These are phyloP conservation scores for Andrena marginata DNA, from an alignment of 2,888 invertebrate species.

Conservation along the genomic window DNA sequence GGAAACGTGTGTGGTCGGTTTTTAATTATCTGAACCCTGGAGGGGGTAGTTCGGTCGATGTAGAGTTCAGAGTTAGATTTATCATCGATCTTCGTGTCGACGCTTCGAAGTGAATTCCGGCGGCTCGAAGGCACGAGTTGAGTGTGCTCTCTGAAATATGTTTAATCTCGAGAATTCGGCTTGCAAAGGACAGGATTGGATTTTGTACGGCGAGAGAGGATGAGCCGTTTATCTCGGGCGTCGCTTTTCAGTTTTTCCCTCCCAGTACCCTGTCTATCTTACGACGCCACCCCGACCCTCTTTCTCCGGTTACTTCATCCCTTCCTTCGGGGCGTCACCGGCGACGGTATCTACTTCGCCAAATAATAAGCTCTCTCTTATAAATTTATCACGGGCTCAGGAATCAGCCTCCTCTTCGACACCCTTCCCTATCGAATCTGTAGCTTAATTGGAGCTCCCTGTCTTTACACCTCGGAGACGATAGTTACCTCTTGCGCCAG, in stretches of 20 bases:
- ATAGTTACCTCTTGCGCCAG: not conserved
- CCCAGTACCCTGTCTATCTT: slow-evolving; percentile 64
- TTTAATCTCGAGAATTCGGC: slow-evolving; percentile 80
- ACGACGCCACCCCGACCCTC: slow-evolving; percentile 67
- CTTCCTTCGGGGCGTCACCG: slow-evolving; percentile 76
- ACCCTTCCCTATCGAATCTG: not conserved
- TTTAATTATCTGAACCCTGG: not conserved
- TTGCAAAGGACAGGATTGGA: slow-evolving; percentile 79
- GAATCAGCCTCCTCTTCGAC: slow-evolving; percentile 25
- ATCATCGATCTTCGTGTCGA: not conserved
- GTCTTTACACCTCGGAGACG: not conserved
- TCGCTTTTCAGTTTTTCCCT: slow-evolving; percentile 83
- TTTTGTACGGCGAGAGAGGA: slow-evolving; percentile 79
- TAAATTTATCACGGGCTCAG: slow-evolving; percentile 70
- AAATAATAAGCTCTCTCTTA: slow-evolving; percentile 82
- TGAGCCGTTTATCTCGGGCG: slow-evolving; percentile 84
- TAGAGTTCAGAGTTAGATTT: too few relatives aligned
- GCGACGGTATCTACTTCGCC: slow-evolving; percentile 70
- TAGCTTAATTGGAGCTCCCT: not conserved
- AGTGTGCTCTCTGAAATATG: slow-evolving; percentile 72
- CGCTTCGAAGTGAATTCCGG: slow-evolving; percentile 5
- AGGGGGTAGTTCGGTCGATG: not conserved
- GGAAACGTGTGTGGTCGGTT: not conserved
- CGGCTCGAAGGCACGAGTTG: not conserved
- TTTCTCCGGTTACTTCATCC: slow-evolving; percentile 78